Evolutionary conservation across 2,113 vertebrate genomes (phyloP), one percentile per base, ranked within the genome.

Genomic region (Strix uralensis): DNA sequence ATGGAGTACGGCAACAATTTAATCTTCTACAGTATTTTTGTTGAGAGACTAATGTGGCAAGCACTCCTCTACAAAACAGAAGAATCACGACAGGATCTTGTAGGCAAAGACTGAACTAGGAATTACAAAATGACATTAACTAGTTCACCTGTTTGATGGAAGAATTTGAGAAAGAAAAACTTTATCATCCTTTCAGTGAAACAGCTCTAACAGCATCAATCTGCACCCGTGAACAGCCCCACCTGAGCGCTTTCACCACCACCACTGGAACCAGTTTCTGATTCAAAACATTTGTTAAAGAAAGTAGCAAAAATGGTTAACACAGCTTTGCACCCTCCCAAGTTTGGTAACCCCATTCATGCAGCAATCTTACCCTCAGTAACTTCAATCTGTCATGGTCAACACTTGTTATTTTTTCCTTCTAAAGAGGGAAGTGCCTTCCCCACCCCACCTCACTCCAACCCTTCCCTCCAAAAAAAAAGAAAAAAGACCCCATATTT

Each of bases 401-500:
- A 66, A 46, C 20, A 6, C 12, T 57, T 51, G 32, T 15, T 34
- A 6, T 5, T 69, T 46, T 7, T 63, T n/a, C 34, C 23, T 52
- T 62, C 19, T 57, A 22, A 51, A 55, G 61, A 49, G 13, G 9
- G 20, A 84, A 84, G 59, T 9, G 40, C 5, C 49, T 82, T 52
- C 18, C 51, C 54, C 15, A 57, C 2, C 29, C 7, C 12, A 46
- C 44, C 16, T 17, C 44, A 46, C 44, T 46, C 17, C 44, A 8
- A 18, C 44, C 44, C 44, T 18, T 14, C 44, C 44, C 7, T 5
- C 29, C 4, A 12, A 38, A 22, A 63, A 63, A 27, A 62, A 13
- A 12, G 5, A 7, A 44, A 11, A 18, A 6, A 6, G 57, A 26
- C 1, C 1, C 18, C 1, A 0, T 23, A 77, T 69, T 59, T 59